Evolutionary conservation across 2,888 invertebrate species (phyloP).

Genomic region (Smittia aterrima): DNA sequence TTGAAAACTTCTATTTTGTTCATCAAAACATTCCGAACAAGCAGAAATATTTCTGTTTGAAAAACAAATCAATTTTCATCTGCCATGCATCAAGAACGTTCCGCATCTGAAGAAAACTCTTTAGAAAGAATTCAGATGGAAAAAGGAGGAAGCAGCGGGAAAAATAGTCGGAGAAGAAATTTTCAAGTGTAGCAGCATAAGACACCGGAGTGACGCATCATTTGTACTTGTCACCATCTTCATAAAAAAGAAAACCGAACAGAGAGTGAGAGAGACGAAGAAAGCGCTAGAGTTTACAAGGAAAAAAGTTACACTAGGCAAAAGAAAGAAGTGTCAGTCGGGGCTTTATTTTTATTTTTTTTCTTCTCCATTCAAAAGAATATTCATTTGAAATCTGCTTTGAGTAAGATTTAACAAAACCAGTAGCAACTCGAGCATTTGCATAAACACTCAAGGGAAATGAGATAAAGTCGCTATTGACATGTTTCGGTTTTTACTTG

Average conservation of each 20-base stretch:
- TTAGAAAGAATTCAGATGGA: not conserved
- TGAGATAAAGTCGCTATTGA: not conserved
- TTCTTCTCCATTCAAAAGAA: not conserved
- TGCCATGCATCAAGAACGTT: constrained; percentile 1
- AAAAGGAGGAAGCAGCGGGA: not conserved
- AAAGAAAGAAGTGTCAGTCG: constrained; percentile 37
- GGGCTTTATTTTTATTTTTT: constrained; percentile 36
- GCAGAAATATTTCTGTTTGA: not conserved
- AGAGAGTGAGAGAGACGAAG: too few species aligned
- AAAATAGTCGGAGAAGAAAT: not conserved
- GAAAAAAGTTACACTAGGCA: constrained; percentile 37
- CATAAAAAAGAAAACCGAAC: constrained; percentile 1
- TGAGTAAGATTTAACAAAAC: not conserved
- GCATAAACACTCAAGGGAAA: not conserved
- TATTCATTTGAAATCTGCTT: not conserved
- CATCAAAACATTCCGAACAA: not conserved
- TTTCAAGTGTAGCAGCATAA: constrained; percentile 8
- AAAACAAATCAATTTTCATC: constrained; percentile 10
- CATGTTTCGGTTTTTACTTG: not conserved
- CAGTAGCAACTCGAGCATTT: constrained; percentile 23
- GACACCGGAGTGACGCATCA: constrained; percentile 22
- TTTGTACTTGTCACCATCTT: constrained; percentile 38
- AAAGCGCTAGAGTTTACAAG: not conserved
- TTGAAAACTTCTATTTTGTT: too few species aligned
- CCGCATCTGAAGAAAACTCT: not conserved